Conservation (phyloP, 2,888 invertebrate species). For the Graphium colonna region DNA sequence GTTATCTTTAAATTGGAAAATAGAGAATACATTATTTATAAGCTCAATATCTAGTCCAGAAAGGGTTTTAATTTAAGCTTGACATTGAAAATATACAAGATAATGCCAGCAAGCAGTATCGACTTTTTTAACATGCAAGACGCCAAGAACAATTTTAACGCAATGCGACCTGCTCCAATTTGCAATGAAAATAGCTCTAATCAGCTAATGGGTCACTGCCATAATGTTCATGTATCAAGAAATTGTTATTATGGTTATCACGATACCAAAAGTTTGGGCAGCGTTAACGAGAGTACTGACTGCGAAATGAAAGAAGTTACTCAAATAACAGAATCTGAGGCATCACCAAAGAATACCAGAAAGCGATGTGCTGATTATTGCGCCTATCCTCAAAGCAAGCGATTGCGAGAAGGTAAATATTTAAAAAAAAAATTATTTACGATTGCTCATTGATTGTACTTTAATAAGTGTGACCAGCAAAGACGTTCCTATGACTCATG, state of each 20-base stretch:
- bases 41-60: neutral
- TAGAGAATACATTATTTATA: neutral
- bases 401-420: slow-evolving; percentile 68
- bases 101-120: slow-evolving; percentile 67
- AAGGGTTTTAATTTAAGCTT: neutral
- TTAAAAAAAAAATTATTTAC: slow-evolving; percentile 29
- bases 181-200: slow-evolving; percentile 48
- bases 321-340: slow-evolving; percentile 29
- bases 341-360: slow-evolving; percentile 46
- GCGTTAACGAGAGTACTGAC: slow-evolving; percentile 46
- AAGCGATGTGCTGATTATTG: slow-evolving; percentile 65
- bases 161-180: slow-evolving; percentile 67
- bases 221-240: slow-evolving; percentile 69
- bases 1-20: neutral
- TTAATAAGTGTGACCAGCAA: slow-evolving; percentile 12
- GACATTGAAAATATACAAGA: neutral
- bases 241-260: slow-evolving; percentile 78
- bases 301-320: slow-evolving; percentile 66
- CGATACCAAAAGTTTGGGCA: slow-evolving; percentile 41
- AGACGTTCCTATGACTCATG: slow-evolving; percentile 17
- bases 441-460: slow-evolving; percentile 49
- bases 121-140: slow-evolving; percentile 62
- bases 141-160: slow-evolving; percentile 70
- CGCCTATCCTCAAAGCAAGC: slow-evolving; percentile 59
- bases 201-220: slow-evolving; percentile 62